phyloP scores from a whole-genome alignment of 2,888 invertebrate genomes.

The Arctia plantaginis region DNA sequence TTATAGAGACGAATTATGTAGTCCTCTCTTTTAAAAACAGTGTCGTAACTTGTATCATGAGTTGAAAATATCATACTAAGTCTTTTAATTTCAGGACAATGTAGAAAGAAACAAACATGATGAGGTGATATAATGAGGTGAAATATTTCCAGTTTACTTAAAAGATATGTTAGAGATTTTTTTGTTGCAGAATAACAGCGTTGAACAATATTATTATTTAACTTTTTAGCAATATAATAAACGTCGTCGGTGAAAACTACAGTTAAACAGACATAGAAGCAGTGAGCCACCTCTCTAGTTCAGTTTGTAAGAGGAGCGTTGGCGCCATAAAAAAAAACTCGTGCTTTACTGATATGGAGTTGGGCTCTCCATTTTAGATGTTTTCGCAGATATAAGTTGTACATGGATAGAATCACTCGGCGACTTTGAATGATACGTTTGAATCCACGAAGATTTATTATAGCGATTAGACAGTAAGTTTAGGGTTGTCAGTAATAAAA shows the following conservation, averaged over 20 bases:
- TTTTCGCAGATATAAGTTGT: conserved; percentile 53
- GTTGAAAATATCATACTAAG: neutral
- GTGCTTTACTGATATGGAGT: conserved; percentile 53
- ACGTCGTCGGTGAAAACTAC: conserved; percentile 52
- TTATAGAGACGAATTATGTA: neutral
- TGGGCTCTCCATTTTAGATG: conserved; percentile 56
- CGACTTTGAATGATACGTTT: conserved; percentile 69
- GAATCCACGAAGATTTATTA: conserved; percentile 57
- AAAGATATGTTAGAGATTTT: neutral
- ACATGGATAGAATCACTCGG: conserved; percentile 51
- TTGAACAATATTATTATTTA: neutral
- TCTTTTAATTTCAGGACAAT: neutral
- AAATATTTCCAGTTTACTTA: neutral
- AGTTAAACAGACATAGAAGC: conserved; percentile 56
- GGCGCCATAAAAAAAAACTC: conserved; percentile 52
- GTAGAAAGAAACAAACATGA: neutral
- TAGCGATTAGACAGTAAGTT: conserved; percentile 58
- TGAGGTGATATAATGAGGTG: neutral
- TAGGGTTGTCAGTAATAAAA: conserved; percentile 56
- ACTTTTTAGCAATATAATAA: conserved; percentile 43
- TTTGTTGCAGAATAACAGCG: neutral
- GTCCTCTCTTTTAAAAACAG: neutral
- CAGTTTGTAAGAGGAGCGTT: conserved; percentile 30
- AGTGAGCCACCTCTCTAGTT: conserved; percentile 53
- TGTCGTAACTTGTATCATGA: neutral